phyloP scores from a whole-genome alignment of 2,888 invertebrate genomes.

The Osedax fenrisi region DNA sequence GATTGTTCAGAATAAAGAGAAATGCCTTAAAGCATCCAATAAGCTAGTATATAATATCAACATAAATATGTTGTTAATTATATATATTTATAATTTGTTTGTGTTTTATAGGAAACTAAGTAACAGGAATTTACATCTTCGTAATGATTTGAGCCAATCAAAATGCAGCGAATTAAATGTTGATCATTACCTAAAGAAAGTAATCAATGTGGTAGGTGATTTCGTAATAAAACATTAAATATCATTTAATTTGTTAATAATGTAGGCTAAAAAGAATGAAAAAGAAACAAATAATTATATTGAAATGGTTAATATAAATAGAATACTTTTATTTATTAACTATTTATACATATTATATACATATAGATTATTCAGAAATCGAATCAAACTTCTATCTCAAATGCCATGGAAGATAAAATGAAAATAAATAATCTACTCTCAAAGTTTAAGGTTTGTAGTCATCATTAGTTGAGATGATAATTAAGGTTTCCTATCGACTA shows the following conservation, averaged over 20 bases:
- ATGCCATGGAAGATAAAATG: neutral
- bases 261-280: neutral
- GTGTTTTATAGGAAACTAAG: constrained; percentile 39
- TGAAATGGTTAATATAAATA: neutral
- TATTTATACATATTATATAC: neutral
- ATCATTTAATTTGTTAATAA: neutral
- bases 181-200: constrained; percentile 42
- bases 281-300: neutral
- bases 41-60: neutral
- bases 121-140: constrained; percentile 41
- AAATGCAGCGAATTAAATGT: constrained; percentile 43
- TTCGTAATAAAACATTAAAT: neutral
- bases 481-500: neutral
- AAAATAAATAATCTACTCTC: neutral
- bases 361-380: neutral
- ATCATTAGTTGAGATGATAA: neutral
- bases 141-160: constrained; percentile 43
- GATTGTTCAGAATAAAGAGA: neutral
- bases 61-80: neutral
- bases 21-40: neutral
- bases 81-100: neutral
- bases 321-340: neutral
- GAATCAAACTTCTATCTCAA: neutral
- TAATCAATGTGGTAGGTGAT: constrained; percentile 42
- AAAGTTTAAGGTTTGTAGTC: neutral